Conservation (phyloP, 2,113 vertebrate genomes). For the Tyrannus savana region DNA sequence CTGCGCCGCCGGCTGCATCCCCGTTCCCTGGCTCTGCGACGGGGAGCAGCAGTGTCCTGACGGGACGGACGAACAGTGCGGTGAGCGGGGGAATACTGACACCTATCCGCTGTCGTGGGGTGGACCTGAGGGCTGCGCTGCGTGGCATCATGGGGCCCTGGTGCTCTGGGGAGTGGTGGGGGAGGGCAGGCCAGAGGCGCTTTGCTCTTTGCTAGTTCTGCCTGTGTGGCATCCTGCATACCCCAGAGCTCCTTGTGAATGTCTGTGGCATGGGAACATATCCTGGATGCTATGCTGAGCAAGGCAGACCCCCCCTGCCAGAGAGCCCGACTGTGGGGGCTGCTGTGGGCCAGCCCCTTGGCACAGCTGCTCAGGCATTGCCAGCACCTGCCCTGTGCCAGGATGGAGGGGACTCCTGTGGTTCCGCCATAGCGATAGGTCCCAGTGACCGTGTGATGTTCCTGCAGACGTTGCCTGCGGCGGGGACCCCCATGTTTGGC, state of each 20-base stretch:
- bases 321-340: background rate
- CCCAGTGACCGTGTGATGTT: background rate
- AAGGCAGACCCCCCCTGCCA: background rate
- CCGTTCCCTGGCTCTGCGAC: conserved; percentile 75
- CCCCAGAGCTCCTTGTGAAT: background rate
- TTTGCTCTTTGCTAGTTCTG: background rate
- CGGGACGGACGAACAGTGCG: conserved; percentile 66
- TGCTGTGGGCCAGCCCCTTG: background rate
- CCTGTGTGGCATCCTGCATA: background rate
- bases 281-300: background rate
- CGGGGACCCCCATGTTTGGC: conserved; percentile 75
- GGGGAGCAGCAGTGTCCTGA: conserved; percentile 70
- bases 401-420: background rate
- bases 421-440: accelerated
- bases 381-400: background rate
- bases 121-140: background rate
- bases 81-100: conserved; percentile 10
- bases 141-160: accelerated
- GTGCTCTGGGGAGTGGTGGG: background rate
- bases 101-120: background rate
- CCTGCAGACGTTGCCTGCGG: conserved; percentile 59
- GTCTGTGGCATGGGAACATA: background rate
- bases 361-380: background rate
- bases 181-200: background rate
- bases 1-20: conserved; percentile 65